phyloP scores from a whole-genome alignment of 2,113 vertebrate species.

The Tapirus terrestris region DNA sequence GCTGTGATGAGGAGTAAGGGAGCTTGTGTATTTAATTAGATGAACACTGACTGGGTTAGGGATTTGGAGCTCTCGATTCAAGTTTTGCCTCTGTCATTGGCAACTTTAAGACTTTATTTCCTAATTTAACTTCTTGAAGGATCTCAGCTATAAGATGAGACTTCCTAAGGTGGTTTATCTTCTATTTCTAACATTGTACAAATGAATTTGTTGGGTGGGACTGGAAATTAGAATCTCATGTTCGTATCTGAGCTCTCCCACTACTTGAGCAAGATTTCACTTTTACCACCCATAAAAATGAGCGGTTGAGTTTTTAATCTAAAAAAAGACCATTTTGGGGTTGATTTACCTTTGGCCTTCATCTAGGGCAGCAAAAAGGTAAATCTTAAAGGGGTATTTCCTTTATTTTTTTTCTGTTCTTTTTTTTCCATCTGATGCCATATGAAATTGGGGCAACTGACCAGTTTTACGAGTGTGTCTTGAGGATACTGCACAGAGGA shows the following conservation, averaged over 20 bases:
- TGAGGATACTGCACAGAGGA: background rate
- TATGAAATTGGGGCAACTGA: background rate
- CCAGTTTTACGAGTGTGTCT: background rate
- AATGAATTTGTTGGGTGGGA: background rate
- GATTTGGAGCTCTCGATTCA: background rate
- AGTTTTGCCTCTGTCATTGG: background rate
- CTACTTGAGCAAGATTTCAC: background rate
- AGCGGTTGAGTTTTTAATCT: background rate
- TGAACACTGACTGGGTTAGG: no score
- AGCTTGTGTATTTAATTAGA: background rate
- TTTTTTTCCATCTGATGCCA: background rate
- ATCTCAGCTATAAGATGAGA: background rate
- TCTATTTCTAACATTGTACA: background rate
- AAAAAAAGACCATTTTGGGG: background rate
- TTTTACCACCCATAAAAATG: conserved; percentile 1
- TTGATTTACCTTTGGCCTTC: background rate
- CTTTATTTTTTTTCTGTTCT: background rate
- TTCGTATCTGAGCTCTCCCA: background rate
- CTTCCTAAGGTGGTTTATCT: background rate
- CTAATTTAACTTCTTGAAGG: background rate
- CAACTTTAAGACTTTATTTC: background rate
- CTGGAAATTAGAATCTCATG: background rate
- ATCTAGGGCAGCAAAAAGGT: background rate
- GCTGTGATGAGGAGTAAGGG: background rate
- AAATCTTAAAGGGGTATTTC: background rate